A percentile compares a stretch with the other conserved stretches of the same genome.
These are phyloP conservation scores for Cryptus viduatorius DNA, from an alignment of 2,888 invertebrate genomes.

Conservation along the genomic window DNA sequence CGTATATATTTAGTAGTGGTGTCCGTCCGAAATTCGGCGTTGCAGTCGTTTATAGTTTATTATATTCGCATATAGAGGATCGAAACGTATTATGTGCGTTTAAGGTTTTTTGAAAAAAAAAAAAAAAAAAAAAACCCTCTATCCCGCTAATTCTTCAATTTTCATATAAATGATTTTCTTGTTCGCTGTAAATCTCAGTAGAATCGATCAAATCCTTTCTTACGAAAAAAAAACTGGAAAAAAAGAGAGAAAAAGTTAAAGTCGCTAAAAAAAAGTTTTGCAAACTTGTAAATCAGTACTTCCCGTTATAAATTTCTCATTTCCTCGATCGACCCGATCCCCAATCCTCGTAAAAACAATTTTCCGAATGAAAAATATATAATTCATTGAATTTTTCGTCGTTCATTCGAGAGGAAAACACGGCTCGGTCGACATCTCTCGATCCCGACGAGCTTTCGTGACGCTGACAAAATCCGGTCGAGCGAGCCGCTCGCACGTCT, in stretches of 20 bases:
- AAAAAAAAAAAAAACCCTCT: background rate
- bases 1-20: constrained; percentile 61
- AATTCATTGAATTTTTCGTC: constrained; percentile 21
- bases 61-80: constrained; percentile 50
- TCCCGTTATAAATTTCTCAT: background rate
- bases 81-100: constrained; percentile 42
- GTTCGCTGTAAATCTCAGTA: background rate
- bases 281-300: background rate
- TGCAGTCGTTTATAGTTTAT: constrained; percentile 52
- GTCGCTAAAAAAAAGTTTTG: too few relatives aligned
- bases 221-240: background rate
- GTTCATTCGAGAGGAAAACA: constrained; percentile 21
- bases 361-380: background rate
- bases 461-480: constrained; percentile 30
- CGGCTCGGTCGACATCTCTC: constrained; percentile 11
- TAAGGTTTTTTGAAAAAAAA: background rate
- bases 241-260: background rate
- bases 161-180: background rate
- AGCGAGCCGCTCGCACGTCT: constrained; percentile 50
- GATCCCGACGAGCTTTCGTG: constrained; percentile 33
- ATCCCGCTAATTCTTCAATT: background rate
- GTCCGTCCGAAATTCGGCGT: constrained; percentile 59
- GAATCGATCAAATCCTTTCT: background rate
- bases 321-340: background rate
- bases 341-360: background rate